A percentile compares a stretch with the other conserved stretches of the same genome.
Conservation (phyloP, 2,888 invertebrate species). For the Agonum fuliginosum region DNA sequence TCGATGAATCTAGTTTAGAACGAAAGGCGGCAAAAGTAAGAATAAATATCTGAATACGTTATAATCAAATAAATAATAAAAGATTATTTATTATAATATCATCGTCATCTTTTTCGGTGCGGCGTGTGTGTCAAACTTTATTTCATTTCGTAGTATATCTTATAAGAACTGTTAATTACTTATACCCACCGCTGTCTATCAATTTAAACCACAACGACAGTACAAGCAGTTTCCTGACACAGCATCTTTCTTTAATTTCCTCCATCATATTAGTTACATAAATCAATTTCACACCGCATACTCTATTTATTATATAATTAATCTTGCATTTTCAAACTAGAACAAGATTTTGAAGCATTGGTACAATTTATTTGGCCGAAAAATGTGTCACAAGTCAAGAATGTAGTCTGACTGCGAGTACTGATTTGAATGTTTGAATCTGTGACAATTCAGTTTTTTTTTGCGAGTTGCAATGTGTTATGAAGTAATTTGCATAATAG, state of each 20-base stretch:
- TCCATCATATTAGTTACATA: background rate
- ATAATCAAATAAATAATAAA: no score
- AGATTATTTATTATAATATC: no score
- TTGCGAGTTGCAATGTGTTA: background rate
- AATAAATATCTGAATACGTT: no score
- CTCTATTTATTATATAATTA: background rate
- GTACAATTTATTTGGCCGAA: background rate
- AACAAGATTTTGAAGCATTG: no score
- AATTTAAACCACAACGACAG: background rate
- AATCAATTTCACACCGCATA: background rate
- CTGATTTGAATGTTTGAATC: background rate
- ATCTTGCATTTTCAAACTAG: background rate
- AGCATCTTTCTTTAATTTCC: background rate
- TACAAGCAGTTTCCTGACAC: background rate
- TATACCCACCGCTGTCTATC: conserved; percentile 2
- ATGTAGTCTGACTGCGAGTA: background rate
- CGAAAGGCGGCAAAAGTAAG: no score
- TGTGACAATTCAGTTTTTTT: background rate
- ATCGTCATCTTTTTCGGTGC: no score
- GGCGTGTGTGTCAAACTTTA: no score
- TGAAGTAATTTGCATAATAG: background rate
- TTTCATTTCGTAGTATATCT: background rate
- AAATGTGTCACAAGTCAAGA: background rate
- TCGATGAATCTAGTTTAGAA: no score
- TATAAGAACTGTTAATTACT: background rate